Evolutionary conservation across 1,140 invertebrate genomes (phyloP).

Genomic region (Heliconius congener): DNA sequence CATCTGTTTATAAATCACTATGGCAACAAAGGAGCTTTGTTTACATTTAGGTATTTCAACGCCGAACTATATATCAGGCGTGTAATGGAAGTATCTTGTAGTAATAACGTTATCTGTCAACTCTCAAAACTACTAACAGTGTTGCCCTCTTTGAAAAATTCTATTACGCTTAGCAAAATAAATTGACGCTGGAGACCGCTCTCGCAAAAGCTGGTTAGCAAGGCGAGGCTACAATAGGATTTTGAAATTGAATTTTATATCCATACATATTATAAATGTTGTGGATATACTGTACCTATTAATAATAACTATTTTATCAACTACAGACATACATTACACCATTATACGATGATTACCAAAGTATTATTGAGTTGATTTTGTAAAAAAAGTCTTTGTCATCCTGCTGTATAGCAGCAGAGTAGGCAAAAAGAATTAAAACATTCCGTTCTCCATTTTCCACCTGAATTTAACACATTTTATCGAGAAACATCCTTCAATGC

Average conservation of each 20-base stretch:
- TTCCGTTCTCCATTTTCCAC: no score
- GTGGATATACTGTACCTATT: neutral
- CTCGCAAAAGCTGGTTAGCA: constrained; percentile 26
- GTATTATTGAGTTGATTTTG: no score
- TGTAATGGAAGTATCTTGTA: constrained; percentile 59
- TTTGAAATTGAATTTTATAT: constrained; percentile 27
- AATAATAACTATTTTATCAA: neutral
- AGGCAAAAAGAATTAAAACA: no score
- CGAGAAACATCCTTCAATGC: no score
- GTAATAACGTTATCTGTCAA: constrained; percentile 55
- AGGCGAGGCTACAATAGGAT: constrained; percentile 13
- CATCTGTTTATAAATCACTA: neutral
- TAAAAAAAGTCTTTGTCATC: no score
- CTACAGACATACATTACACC: neutral
- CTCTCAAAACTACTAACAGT: constrained; percentile 51
- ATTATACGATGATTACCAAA: no score
- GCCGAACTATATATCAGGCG: constrained; percentile 37
- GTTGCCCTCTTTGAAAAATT: constrained; percentile 49
- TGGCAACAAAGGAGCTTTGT: constrained; percentile 24
- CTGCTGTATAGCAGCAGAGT: no score
- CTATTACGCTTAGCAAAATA: constrained; percentile 51
- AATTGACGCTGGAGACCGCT: constrained; percentile 41
- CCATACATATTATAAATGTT: constrained; percentile 1
- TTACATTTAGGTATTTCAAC: constrained; percentile 31
- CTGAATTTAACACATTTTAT: no score